A percentile compares a stretch with the other conserved stretches of the same genome.
These are phyloP conservation scores for Protobothrops flavoviridis DNA, from an alignment of 2,113 vertebrate genomes.

Conservation along the genomic window DNA sequence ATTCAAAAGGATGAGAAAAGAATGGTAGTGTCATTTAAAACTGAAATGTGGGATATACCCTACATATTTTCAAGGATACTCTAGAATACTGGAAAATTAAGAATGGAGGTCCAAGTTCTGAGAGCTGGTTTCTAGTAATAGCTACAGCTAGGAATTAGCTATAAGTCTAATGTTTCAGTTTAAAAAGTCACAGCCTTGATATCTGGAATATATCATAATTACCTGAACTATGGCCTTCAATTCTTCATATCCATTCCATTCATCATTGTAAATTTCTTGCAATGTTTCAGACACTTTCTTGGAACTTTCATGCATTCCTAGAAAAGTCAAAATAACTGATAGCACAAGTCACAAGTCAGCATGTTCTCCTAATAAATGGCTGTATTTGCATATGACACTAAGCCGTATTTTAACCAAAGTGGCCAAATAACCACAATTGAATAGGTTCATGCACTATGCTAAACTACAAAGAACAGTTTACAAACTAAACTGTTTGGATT, in stretches of 20 bases:
- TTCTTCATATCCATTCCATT: slow-evolving; percentile 84
- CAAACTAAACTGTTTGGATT: neutral
- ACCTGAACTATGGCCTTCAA: slow-evolving; percentile 83
- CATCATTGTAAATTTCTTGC: slow-evolving; percentile 81
- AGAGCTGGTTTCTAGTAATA: neutral
- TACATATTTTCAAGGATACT: neutral
- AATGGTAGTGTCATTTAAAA: neutral
- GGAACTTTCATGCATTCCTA: slow-evolving; percentile 92
- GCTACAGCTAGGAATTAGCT: neutral
- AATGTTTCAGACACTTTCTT: slow-evolving; percentile 85
- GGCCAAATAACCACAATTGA: neutral
- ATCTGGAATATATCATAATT: slow-evolving; percentile 30
- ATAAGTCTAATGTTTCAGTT: neutral
- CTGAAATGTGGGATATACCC: neutral
- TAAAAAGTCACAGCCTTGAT: neutral
- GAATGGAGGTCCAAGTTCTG: neutral
- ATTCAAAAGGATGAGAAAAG: neutral
- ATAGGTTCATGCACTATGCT: neutral
- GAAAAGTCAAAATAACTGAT: slow-evolving; percentile 20
- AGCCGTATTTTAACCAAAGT: neutral
- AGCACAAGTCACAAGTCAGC: neutral
- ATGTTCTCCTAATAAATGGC: neutral
- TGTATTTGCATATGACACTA: neutral
- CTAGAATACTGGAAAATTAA: neutral
- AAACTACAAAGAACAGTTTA: neutral